A percentile compares a stretch with the other conserved stretches of the same genome.
Conservation (phyloP, 2,797 vertebrate species). For the Enteromius afrohamiltoni region DNA sequence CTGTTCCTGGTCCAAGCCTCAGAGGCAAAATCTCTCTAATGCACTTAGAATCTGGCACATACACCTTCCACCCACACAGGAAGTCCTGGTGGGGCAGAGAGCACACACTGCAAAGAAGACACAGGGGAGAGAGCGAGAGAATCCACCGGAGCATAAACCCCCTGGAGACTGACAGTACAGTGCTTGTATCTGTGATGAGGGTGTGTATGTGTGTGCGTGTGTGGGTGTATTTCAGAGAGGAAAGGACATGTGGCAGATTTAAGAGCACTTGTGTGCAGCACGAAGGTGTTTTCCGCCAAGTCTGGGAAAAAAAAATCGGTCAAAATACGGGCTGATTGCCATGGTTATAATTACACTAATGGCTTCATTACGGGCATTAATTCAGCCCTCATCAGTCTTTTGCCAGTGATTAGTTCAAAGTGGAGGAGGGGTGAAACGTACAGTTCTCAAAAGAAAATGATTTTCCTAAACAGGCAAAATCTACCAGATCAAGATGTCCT, state of each 20-base stretch:
- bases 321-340: conserved; percentile 64
- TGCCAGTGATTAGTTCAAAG: conserved; percentile 64
- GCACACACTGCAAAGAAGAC: conserved; percentile 25
- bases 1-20: not conserved
- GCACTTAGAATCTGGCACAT: conserved; percentile 34
- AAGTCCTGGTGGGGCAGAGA: conserved; percentile 35
- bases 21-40: conserved; percentile 42
- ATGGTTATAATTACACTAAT: conserved; percentile 65
- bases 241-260: conserved; percentile 46
- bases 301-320: conserved; percentile 54
- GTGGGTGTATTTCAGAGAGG: conserved; percentile 8
- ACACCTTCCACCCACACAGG: conserved; percentile 30
- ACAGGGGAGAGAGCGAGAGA: conserved; percentile 16
- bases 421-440: conserved; percentile 53
- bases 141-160: conserved; percentile 38
- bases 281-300: conserved; percentile 58
- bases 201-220: not conserved
- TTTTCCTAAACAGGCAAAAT: conserved; percentile 53
- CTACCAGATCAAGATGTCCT: conserved; percentile 52
- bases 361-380: conserved; percentile 66
- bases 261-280: conserved; percentile 47
- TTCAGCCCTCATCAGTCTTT: conserved; percentile 66
- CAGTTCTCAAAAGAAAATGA: conserved; percentile 58
- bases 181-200: conserved; percentile 25
- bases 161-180: conserved; percentile 42